Evolutionary conservation across 2,888 invertebrate genomes (phyloP).

Genomic region (Eupelmus urozonus): DNA sequence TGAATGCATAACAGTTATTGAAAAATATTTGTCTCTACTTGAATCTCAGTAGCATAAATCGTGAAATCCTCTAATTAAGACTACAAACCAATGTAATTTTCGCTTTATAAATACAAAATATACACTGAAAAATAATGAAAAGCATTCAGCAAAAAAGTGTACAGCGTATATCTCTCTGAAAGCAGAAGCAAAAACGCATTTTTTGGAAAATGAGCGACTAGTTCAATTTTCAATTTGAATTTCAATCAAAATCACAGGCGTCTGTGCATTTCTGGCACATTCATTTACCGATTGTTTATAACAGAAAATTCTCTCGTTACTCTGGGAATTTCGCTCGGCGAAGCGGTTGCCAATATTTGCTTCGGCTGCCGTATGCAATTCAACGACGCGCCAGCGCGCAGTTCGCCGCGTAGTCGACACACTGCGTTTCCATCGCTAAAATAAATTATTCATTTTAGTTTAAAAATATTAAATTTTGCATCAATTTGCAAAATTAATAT

Average conservation of each 20-base stretch:
- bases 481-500: neutral
- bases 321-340: conserved; percentile 30
- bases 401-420: neutral
- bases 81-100: no score
- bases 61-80: no score
- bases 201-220: conserved; percentile 25
- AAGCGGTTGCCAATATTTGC: conserved; percentile 50
- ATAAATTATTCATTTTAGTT: conserved; percentile 42
- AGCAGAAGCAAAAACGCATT: neutral
- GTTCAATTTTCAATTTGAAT: conserved; percentile 42
- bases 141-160: neutral
- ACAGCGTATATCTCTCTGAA: neutral
- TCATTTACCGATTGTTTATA: conserved; percentile 48
- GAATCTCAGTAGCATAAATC: no score
- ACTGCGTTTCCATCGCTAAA: conserved; percentile 11
- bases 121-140: neutral
- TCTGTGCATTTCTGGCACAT: conserved; percentile 25
- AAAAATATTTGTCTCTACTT: no score
- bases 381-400: neutral
- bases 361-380: conserved; percentile 34
- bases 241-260: conserved; percentile 47
- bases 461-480: conserved; percentile 18
- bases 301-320: conserved; percentile 50
- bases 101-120: no score
- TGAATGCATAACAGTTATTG: no score